Percentiles rank a stretch among this genome's conserved stretches.
Conservation (phyloP, 1,140 invertebrate species). For the Nasonia longicornis region DNA sequence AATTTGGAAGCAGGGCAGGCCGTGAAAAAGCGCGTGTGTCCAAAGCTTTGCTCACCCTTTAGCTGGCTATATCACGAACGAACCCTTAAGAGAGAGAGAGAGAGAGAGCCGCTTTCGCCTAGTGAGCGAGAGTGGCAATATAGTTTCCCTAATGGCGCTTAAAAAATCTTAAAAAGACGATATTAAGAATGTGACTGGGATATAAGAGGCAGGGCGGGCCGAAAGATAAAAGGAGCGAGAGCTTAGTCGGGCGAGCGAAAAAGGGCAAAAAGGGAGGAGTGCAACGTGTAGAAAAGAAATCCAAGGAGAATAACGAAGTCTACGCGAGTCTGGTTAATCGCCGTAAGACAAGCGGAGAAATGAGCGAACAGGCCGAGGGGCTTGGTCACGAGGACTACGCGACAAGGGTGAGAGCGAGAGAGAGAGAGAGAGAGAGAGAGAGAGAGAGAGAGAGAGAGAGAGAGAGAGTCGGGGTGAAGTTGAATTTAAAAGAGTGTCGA, state of each 20-base stretch:
- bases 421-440: constrained; percentile 11
- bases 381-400: constrained; percentile 53
- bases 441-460: constrained; percentile 31
- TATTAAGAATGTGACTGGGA: constrained; percentile 68
- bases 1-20: constrained; percentile 60
- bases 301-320: constrained; percentile 55
- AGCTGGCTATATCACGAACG: constrained; percentile 32
- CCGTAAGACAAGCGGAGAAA: constrained; percentile 70
- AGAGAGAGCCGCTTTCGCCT: constrained; percentile 22
- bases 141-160: constrained; percentile 70
- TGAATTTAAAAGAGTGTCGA: constrained; percentile 70
- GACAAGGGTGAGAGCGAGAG: constrained; percentile 31
- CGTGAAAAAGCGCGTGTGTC: constrained; percentile 59
- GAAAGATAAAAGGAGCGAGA: constrained; percentile 35
- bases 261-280: constrained; percentile 36
- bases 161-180: constrained; percentile 70
- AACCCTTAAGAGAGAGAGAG: constrained; percentile 31
- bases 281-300: constrained; percentile 41
- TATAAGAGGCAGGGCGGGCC: constrained; percentile 39
- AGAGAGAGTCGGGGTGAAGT: constrained; percentile 44
- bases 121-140: constrained; percentile 63
- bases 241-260: neutral
- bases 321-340: constrained; percentile 67
- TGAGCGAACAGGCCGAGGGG: constrained; percentile 65
- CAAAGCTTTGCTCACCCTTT: constrained; percentile 51